Evolutionary conservation across 2,113 vertebrate genomes (phyloP).

Genomic region (Mustelus asterias): DNA sequence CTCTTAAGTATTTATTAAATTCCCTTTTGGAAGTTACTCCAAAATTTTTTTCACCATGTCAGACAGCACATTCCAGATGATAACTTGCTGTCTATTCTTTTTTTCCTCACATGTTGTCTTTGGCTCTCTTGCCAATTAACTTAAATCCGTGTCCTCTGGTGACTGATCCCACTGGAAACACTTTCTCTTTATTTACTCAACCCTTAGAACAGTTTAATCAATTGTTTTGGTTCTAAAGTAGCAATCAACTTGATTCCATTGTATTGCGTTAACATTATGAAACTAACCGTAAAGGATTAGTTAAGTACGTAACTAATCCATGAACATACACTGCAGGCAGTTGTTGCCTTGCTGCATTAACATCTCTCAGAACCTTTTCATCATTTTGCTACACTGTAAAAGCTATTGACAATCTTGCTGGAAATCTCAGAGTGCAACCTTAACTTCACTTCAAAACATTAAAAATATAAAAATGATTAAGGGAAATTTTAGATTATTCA

Average conservation of each 20-base stretch:
- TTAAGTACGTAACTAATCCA: not conserved
- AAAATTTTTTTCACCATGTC: not conserved
- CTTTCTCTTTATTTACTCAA: not conserved
- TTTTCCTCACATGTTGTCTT: too few species aligned
- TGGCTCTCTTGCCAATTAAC: not conserved
- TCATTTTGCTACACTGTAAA: not conserved
- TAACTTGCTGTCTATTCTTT: too few species aligned
- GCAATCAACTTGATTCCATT: not conserved
- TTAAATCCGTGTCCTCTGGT: not conserved
- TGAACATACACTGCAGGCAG: not conserved
- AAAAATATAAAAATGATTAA: not conserved
- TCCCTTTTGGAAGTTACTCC: not conserved
- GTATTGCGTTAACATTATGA: not conserved
- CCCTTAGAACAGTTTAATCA: not conserved
- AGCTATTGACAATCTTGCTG: not conserved
- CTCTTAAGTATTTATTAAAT: not conserved
- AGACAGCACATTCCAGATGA: not conserved
- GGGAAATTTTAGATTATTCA: not conserved
- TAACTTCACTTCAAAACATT: not conserved
- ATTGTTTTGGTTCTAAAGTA: conserved; percentile 9
- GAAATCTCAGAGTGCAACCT: not conserved
- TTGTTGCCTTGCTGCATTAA: not conserved
- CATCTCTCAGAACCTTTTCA: not conserved
- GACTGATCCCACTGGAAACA: not conserved
- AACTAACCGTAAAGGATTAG: not conserved